Evolutionary conservation across 2,888 invertebrate species (phyloP).

Genomic region (Synanthedon tipuliformis): DNA sequence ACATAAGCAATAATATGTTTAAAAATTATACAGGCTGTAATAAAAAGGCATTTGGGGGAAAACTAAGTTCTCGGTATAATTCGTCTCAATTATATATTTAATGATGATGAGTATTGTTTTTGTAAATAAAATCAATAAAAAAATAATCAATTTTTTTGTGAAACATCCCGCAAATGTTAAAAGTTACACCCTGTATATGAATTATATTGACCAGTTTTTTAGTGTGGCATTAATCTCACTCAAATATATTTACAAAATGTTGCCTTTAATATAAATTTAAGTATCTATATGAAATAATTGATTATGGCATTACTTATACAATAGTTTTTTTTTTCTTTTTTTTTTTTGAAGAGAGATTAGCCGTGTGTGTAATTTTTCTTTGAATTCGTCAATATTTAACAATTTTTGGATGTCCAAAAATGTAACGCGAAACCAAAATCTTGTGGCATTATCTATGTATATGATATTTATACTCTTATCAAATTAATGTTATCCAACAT

Average conservation of each 20-base stretch:
- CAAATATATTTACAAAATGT: slow-evolving; percentile 15
- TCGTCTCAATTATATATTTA: too few species aligned
- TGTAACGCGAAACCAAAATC: slow-evolving; percentile 28
- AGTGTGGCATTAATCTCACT: slow-evolving; percentile 3
- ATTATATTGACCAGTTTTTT: slow-evolving; percentile 5
- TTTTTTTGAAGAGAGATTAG: too few species aligned
- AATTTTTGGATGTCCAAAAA: slow-evolving; percentile 27
- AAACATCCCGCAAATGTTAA: too few species aligned
- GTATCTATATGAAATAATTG: slow-evolving; percentile 20
- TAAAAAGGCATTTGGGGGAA: too few species aligned
- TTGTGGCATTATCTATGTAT: slow-evolving; percentile 34
- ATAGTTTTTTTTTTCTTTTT: slow-evolving; percentile 14
- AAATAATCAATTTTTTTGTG: too few species aligned
- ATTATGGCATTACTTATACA: slow-evolving; percentile 37
- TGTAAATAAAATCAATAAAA: too few species aligned
- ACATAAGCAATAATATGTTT: too few species aligned
- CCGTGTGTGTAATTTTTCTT: slow-evolving; percentile 19
- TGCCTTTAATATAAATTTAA: slow-evolving; percentile 20
- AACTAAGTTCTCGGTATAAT: too few species aligned
- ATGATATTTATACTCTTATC: slow-evolving; percentile 17
- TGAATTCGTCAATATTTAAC: slow-evolving; percentile 27
- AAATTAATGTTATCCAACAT: slow-evolving; percentile 26
- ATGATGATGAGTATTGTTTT: too few species aligned
- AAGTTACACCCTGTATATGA: too few species aligned
- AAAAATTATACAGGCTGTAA: too few species aligned